phyloP scores from a whole-genome alignment of 2,888 invertebrate species.

The Nymphalis c-album region DNA sequence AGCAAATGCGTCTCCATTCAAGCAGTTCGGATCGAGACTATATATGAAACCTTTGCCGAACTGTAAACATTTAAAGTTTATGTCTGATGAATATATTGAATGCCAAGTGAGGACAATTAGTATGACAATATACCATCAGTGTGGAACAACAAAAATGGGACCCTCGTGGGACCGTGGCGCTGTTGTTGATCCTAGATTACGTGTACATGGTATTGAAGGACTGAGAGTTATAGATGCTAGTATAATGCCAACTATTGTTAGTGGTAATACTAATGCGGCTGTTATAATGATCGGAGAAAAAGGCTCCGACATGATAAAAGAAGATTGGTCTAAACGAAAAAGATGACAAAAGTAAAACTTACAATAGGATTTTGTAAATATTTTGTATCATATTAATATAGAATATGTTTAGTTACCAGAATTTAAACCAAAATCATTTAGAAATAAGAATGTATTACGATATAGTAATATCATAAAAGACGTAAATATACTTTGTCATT shows the following conservation, averaged over 20 bases:
- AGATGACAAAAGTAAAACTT: constrained; percentile 51
- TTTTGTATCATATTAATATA: constrained; percentile 5
- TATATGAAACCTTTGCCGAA: constrained; percentile 89
- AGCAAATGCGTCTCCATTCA: constrained; percentile 88
- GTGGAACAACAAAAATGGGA: constrained; percentile 95
- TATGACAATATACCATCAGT: constrained; percentile 95
- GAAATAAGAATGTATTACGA: background rate
- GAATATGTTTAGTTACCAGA: constrained; percentile 6
- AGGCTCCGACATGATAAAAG: constrained; percentile 91
- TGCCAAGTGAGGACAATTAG: constrained; percentile 93
- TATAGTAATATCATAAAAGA: background rate
- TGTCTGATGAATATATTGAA: constrained; percentile 91
- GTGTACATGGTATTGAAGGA: constrained; percentile 89
- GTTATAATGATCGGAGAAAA: constrained; percentile 96
- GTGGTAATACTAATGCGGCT: constrained; percentile 95
- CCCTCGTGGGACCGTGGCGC: constrained; percentile 88
- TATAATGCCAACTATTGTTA: constrained; percentile 93
- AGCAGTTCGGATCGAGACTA: constrained; percentile 89
- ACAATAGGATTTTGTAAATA: constrained; percentile 13
- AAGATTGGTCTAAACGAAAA: constrained; percentile 85
- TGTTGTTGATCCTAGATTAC: constrained; percentile 90
- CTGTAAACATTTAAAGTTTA: constrained; percentile 86
- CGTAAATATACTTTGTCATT: too few species aligned
- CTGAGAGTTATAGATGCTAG: constrained; percentile 93
- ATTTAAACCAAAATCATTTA: constrained; percentile 5